A percentile compares a stretch with the other conserved stretches of the same genome.
These are phyloP conservation scores for Lochmaea capreae DNA, from an alignment of 2,888 invertebrate genomes.

Conservation along the genomic window DNA sequence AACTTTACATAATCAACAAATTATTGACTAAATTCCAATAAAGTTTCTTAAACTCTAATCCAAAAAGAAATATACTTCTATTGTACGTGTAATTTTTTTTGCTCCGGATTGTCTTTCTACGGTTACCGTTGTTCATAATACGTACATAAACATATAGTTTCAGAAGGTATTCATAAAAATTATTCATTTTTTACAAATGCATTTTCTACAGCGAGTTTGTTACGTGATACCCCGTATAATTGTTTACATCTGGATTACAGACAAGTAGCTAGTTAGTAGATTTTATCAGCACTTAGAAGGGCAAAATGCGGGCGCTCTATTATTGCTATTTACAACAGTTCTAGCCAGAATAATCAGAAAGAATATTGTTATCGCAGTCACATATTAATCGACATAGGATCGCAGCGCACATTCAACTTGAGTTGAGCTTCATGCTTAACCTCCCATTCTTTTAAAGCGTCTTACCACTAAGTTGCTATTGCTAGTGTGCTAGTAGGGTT, in stretches of 20 bases:
- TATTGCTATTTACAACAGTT: not conserved
- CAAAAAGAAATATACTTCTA: too few relatives aligned
- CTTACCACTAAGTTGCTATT: conserved; percentile 24
- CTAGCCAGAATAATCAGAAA: conserved; percentile 9
- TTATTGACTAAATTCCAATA: too few relatives aligned
- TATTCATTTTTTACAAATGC: too few relatives aligned
- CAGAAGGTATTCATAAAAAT: too few relatives aligned
- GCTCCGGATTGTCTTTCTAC: too few relatives aligned
- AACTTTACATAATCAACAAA: too few relatives aligned
- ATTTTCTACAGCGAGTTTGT: not conserved
- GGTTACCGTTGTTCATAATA: too few relatives aligned
- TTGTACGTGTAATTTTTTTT: too few relatives aligned
- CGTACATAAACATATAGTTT: too few relatives aligned
- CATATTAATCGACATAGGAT: conserved; percentile 13
- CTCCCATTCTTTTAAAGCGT: conserved; percentile 18
- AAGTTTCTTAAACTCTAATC: too few relatives aligned
- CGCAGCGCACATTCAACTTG: conserved; percentile 24
- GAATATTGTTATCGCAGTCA: conserved; percentile 17
- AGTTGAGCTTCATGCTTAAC: conserved; percentile 28
- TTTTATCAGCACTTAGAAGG: conserved; percentile 4
- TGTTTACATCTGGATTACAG: conserved; percentile 3
- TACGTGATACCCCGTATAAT: not conserved
- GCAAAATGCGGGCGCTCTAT: conserved; percentile 8
- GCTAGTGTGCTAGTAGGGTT: conserved; percentile 17
- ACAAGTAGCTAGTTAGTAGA: not conserved